These are phyloP conservation scores for Ptychoptera albimana DNA, from an alignment of 2,888 invertebrate genomes.

Conservation along the genomic window DNA sequence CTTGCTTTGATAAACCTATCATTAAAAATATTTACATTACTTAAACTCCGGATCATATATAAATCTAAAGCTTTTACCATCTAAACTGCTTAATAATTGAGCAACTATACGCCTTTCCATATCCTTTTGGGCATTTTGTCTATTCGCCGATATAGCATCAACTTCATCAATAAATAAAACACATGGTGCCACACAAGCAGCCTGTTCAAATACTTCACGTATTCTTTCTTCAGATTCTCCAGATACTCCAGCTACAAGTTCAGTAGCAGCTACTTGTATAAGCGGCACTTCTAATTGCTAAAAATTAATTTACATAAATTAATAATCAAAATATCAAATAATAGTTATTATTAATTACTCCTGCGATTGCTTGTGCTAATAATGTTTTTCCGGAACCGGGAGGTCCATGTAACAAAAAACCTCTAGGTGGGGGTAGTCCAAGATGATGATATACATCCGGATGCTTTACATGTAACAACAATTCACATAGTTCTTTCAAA, in stretches of 20 bases:
- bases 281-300: conserved; percentile 72
- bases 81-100: conserved; percentile 77
- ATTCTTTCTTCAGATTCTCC: conserved; percentile 93
- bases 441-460: conserved; percentile 76
- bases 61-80: no score
- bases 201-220: conserved; percentile 78
- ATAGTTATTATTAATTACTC: conserved; percentile 33
- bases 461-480: conserved; percentile 73
- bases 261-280: conserved; percentile 78
- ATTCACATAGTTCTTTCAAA: conserved; percentile 51
- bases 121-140: conserved; percentile 79
- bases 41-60: no score
- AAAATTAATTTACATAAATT: conserved; percentile 7
- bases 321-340: neutral
- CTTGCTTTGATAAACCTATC: conserved; percentile 23
- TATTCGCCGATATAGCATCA: conserved; percentile 85
- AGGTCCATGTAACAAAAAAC: conserved; percentile 87
- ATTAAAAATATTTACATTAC: conserved; percentile 34
- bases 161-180: conserved; percentile 93
- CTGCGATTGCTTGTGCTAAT: conserved; percentile 67
- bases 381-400: conserved; percentile 89
- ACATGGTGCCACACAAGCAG: conserved; percentile 63
- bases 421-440: conserved; percentile 76
- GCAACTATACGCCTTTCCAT: conserved; percentile 95
- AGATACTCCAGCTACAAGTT: conserved; percentile 84